phyloP scores from a whole-genome alignment of 2,888 invertebrate species.

The Loripinus fragilis region DNA sequence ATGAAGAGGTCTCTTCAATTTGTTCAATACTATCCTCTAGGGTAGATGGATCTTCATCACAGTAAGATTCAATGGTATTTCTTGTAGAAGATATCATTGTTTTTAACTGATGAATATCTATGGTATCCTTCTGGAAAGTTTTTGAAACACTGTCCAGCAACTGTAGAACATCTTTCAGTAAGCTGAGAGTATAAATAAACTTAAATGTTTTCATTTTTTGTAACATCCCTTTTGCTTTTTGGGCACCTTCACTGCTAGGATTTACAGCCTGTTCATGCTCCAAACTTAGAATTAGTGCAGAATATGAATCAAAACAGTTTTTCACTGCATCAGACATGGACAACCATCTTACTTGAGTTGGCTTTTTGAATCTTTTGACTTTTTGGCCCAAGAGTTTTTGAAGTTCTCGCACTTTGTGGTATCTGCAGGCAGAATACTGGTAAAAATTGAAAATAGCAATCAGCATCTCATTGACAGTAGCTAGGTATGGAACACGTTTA shows the following conservation, averaged over 20 bases:
- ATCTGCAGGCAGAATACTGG: constrained; percentile 32
- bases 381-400: no score
- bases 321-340: no score
- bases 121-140: no score
- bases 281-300: no score
- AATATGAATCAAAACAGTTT: no score
- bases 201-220: constrained; percentile 22
- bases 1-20: constrained; percentile 5
- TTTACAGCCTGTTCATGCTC: no score
- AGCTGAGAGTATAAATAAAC: not conserved
- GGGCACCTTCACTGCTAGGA: no score
- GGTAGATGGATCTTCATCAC: constrained; percentile 1
- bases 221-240: constrained; percentile 19
- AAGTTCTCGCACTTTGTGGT: no score
- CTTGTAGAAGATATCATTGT: not conserved
- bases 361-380: no score
- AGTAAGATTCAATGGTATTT: not conserved
- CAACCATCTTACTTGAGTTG: no score
- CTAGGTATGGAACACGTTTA: constrained; percentile 21
- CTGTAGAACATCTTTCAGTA: not conserved
- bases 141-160: no score
- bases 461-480: constrained; percentile 25
- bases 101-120: no score
- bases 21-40: not conserved
- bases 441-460: constrained; percentile 23